Evolutionary conservation across 2,797 vertebrate species (phyloP), one percentile per base, ranked within the genome.

Genomic region (Pseudochaenichthys georgianus): DNA sequence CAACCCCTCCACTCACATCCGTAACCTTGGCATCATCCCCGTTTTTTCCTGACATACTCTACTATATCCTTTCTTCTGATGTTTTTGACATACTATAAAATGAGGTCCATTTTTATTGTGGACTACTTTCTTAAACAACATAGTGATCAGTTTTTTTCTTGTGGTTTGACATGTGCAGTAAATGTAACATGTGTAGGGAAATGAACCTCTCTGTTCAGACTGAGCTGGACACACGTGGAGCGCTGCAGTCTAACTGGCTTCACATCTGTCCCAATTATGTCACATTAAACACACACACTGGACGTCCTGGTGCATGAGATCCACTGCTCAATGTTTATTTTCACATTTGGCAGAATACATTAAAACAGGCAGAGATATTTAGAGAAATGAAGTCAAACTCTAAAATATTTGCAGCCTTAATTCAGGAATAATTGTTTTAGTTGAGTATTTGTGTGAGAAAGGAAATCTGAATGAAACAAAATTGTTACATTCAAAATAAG

Each of bases 221-320:
- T 12, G 59, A 21, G 70, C 28, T 0, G 51, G 73, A 73, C 78
- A 59, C 78, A 76, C 59, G 55, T 4, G 31, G 5, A 41, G 73
- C 19, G 4, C 64, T 7, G 57, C 63, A 21, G 59, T 23, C 47
- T 59, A 15, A 65, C 64, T 9, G 53, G 71, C 54, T 57, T 51
- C 34, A 15, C 0, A 21, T 50, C 10, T 9, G 42, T 7, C 8
- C 31, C 19, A 31, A 2, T 34, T 31, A 59, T 15, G 31, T 53
- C 70, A 42, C 31, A 50, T 65, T 48, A 5, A 54, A 42, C 55
- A 54, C 31, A 58, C 48, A 21, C 3, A 16, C 51, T 16, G 13
- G 4, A 16, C 51, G 16, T 17, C 7, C 47, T 46, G 65, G 58
- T 3, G 42, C 0, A 45, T 23, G 9, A 48, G 47, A 19, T 57